Evolutionary conservation across 1,140 invertebrate species (phyloP).

Genomic region (Ceratina japonica): DNA sequence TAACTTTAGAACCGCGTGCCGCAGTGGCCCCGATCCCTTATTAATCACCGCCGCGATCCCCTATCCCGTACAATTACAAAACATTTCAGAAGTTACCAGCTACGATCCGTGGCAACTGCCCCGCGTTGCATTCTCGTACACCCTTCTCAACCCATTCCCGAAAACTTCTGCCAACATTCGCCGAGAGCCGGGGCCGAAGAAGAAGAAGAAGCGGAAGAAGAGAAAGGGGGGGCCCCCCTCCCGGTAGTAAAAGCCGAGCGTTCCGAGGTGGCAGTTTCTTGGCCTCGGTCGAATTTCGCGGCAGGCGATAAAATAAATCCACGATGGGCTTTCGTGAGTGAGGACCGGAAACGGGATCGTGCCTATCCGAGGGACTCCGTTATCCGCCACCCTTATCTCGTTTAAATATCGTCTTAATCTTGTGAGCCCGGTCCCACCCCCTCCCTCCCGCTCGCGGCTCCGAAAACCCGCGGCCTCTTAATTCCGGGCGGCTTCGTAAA

Average conservation of each 20-base stretch:
- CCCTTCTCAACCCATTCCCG: not conserved
- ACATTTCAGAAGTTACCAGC: slow-evolving; percentile 16
- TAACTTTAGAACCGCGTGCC: too few species aligned
- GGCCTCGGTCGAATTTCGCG: slow-evolving; percentile 28
- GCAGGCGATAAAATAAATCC: slow-evolving; percentile 55
- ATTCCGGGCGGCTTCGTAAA: slow-evolving; percentile 38
- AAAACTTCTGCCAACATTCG: not conserved
- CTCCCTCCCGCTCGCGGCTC: slow-evolving; percentile 7
- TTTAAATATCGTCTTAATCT: slow-evolving; percentile 68
- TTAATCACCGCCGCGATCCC: too few species aligned
- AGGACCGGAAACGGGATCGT: slow-evolving; percentile 53
- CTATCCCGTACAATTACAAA: slow-evolving; percentile 25
- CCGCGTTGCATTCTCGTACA: not conserved
- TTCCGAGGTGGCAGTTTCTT: slow-evolving; percentile 43
- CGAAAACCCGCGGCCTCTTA: slow-evolving; percentile 21
- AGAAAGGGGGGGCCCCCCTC: not conserved
- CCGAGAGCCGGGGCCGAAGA: not conserved
- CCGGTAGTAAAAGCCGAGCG: not conserved
- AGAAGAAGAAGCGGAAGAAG: not conserved
- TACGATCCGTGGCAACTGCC: slow-evolving; percentile 18
- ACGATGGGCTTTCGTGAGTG: slow-evolving; percentile 36
- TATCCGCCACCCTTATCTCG: slow-evolving; percentile 35
- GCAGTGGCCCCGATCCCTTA: too few species aligned
- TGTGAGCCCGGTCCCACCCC: slow-evolving; percentile 26
- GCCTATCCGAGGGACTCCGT: slow-evolving; percentile 1